Percentiles rank a stretch among this genome's conserved stretches.
These are phyloP conservation scores for Cryptoblepharus egeriae DNA, from an alignment of 2,797 vertebrate genomes.

Conservation along the genomic window DNA sequence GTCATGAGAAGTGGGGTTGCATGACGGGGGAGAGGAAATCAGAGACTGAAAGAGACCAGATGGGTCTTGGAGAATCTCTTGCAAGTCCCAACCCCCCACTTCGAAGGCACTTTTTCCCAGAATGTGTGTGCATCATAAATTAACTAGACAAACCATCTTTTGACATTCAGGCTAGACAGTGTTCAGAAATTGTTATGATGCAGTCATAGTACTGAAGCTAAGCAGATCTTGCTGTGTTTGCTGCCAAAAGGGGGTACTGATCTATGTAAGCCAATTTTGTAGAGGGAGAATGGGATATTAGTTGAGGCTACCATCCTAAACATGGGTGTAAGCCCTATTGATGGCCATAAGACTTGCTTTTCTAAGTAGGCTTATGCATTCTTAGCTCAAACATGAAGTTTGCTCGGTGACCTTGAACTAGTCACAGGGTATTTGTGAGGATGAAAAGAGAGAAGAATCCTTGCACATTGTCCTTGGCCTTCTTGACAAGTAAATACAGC, in stretches of 20 bases:
- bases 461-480: no score
- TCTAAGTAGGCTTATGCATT: no score
- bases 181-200: not conserved
- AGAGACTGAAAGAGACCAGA: not conserved
- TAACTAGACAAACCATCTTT: not conserved
- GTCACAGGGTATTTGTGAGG: no score
- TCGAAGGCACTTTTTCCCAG: not conserved
- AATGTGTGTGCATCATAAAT: not conserved
- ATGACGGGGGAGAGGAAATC: constrained; percentile 4
- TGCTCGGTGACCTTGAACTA: no score
- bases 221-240: not conserved
- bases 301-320: not conserved
- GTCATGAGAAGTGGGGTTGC: constrained; percentile 8
- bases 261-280: not conserved
- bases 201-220: not conserved
- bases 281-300: not conserved
- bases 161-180: not conserved
- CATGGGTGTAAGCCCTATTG: not conserved
- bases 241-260: not conserved
- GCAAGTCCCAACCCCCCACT: not conserved
- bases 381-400: no score
- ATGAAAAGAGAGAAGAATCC: no score
- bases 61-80: not conserved
- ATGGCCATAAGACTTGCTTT: no score
- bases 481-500: no score